Base-by-base conservation (phyloP, 2,888 invertebrate genomes). In the Drosophila silvestris region DNA sequence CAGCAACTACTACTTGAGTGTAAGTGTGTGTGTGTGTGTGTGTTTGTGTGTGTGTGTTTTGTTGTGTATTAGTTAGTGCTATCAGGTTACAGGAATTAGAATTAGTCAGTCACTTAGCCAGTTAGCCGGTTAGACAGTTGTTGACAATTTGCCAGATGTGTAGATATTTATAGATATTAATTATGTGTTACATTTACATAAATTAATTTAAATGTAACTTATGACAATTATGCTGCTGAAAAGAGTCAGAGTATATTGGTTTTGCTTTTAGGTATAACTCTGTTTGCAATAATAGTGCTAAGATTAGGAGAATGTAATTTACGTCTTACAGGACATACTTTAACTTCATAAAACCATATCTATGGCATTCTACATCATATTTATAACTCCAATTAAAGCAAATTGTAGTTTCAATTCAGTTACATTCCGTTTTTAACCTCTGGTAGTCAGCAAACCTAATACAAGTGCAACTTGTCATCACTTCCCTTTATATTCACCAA, bases 1-100 rank as follows among this genome's bases (percentile, higher is more conserved):
- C 59, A 16, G 39, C 70, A 60, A 26, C 71, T 54, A 22, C n/a
- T 39, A 44, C 61, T 60, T 39, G 22, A 35, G 7, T 56, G 50
- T 51, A 3, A 35, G 14, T 56, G 1, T 37, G 37, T 28, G 37
- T 37, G 12, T 26, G 9, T 7, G 1, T 35, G 22, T 53, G 35
- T 66, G 39, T 59, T 50, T 59, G 22, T 47, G 16, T 44, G 16
- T 44, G 33, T 64, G 47, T 68, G 74, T 47, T 26, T 47, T 47
- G 26, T 9, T 47, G 16, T 26, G 47, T 63, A 47, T 56, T 54
- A 52, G 69, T 44, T 44, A 33, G 47, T 47, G 83, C 81, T 82
- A 82, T 82, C 83, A 85, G 70, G 64, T 74, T 72, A 82, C 90
- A 88, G 90, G 58, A 58, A 58, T 58, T 58, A n/a, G 87, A 89